Evolutionary conservation across 2,888 invertebrate species (phyloP), one percentile per base, ranked within the genome.

Genomic region (Chrysopilus asiliformis): DNA sequence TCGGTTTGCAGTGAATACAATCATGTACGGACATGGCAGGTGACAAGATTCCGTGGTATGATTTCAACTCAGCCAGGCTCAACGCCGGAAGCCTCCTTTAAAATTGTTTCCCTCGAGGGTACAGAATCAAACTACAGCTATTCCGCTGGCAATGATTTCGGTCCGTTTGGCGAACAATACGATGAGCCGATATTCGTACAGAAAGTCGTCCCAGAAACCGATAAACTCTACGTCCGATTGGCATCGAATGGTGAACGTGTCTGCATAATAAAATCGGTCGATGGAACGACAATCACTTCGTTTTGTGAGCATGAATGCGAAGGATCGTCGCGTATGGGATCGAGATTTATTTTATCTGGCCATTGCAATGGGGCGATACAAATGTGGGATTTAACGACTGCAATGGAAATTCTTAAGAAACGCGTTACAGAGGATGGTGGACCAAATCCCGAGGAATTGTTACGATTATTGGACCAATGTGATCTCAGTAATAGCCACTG

Each of bases 351-450:
- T 52, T 79, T 94, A 46, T 91, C 91, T 17, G 94, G 93, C 0
- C 93, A 93, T 57, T 78, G 84, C 25, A 90, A 85, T 47, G 93
- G 94, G 32, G 83, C 84, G 27, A 80, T 93, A 42, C 93, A 93
- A 66, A 90, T 97, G 85, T 98, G 97, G 95, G 97, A 98, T 67
- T 70, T 98, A 42, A 93, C 93, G 10, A 95, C 91, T 8, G 94
- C 91, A 10, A 68, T 97, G 16, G 9, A 8, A 10, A 45, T 70
- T 74, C 12, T 65, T 68, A 3, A 80, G 80, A 26, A 26, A 8
- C 32, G 33, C 27, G 13, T 20, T 16, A 22, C 32, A 20, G 12
- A 10, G 7, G 13, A 26, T 10, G 26, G 26, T 26, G 94, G 95
- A n/a, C 95, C 95, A 19, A 79, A 81, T 2, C 79, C 94, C 2